Evolutionary conservation across 2,888 invertebrate genomes (phyloP).

Genomic region (Empis stercorea): DNA sequence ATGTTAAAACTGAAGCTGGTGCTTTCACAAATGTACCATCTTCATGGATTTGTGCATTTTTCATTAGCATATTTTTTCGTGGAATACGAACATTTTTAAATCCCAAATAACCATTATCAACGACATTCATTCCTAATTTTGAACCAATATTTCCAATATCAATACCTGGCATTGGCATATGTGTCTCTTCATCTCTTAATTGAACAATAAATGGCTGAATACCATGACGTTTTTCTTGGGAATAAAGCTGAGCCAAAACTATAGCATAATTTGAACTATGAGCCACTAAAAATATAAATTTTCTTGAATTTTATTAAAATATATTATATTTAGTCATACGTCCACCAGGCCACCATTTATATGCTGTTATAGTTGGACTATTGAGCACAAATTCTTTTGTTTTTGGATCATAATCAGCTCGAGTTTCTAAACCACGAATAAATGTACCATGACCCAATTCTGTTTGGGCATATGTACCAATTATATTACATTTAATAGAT

Average conservation of each 20-base stretch:
- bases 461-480: constrained; percentile 93
- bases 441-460: constrained; percentile 93
- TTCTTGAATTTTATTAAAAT: not conserved
- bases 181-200: constrained; percentile 77
- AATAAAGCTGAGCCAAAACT: constrained; percentile 80
- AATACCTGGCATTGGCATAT: constrained; percentile 72
- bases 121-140: constrained; percentile 80
- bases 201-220: constrained; percentile 89
- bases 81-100: constrained; percentile 80
- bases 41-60: constrained; percentile 79
- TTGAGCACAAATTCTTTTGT: constrained; percentile 78
- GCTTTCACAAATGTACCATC: constrained; percentile 78
- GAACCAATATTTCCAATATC: constrained; percentile 90
- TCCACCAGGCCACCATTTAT: constrained; percentile 96
- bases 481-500: constrained; percentile 65
- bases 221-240: constrained; percentile 67
- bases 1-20: constrained; percentile 66
- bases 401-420: constrained; percentile 71
- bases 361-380: constrained; percentile 74
- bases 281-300: constrained; percentile 59
- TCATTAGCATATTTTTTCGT: constrained; percentile 81
- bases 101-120: constrained; percentile 86
- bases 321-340: constrained; percentile 54
- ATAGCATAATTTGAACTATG: constrained; percentile 84
- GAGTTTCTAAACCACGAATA: constrained; percentile 78